phyloP scores from a whole-genome alignment of 2,113 vertebrate species.

The Vanacampus margaritifer region DNA sequence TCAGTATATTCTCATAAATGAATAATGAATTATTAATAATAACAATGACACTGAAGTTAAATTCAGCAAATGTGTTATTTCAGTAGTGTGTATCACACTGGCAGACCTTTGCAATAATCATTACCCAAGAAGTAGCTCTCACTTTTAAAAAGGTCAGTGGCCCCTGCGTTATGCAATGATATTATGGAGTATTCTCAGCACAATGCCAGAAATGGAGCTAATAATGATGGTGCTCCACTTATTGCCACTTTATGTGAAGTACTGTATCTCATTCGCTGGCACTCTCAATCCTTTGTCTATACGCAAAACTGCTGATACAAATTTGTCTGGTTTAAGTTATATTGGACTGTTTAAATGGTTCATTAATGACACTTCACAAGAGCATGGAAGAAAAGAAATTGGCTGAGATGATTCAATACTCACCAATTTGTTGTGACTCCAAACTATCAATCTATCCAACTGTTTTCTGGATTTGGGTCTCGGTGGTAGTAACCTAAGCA shows the following conservation, averaged over 20 bases:
- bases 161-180: conserved; percentile 49
- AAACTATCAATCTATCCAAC: no score
- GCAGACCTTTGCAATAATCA: no score
- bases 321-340: not conserved
- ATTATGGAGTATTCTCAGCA: conserved; percentile 36
- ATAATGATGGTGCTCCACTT: not conserved
- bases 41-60: no score
- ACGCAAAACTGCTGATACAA: not conserved
- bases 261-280: not conserved
- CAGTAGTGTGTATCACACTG: no score
- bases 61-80: no score
- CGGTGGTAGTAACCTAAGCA: no score
- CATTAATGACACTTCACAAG: not conserved
- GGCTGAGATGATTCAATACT: not conserved
- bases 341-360: not conserved
- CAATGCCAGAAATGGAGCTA: conserved; percentile 23
- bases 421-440: not conserved
- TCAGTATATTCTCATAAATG: no score
- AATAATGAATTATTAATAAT: no score
- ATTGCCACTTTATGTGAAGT: conserved; percentile 23
- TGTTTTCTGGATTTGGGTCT: no score
- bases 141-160: no score
- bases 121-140: no score
- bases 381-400: not conserved
- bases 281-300: conserved; percentile 5